phyloP scores from a whole-genome alignment of 2,888 invertebrate genomes.

The Apamea monoglypha region DNA sequence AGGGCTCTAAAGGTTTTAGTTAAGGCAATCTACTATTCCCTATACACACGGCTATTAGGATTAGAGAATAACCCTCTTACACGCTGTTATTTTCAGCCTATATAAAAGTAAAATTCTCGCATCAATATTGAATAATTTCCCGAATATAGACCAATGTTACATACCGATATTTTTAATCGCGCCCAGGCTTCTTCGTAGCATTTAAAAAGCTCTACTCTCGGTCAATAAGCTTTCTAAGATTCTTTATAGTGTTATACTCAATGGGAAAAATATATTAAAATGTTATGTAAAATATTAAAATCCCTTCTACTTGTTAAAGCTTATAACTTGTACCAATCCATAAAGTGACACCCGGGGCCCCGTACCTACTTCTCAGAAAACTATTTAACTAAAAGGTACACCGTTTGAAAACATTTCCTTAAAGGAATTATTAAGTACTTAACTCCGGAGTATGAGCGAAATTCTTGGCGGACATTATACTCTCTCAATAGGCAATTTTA shows the following conservation, averaged over 20 bases:
- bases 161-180: neutral
- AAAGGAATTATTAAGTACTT: conserved; percentile 79
- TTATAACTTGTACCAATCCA: conserved; percentile 43
- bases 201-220: neutral
- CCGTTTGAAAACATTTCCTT: conserved; percentile 81
- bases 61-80: neutral
- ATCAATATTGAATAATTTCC: neutral
- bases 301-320: neutral
- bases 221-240: neutral
- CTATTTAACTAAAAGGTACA: conserved; percentile 84
- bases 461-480: conserved; percentile 70
- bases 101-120: neutral
- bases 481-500: conserved; percentile 63
- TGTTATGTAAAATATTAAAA: neutral
- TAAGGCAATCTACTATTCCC: too few species aligned
- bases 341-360: conserved; percentile 65
- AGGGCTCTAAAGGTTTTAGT: neutral
- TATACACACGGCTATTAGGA: neutral
- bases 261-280: neutral
- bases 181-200: neutral
- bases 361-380: conserved; percentile 68
- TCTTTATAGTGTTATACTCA: neutral
- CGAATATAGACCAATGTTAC: neutral
- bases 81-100: neutral
- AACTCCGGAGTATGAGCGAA: conserved; percentile 69